Evolutionary conservation across 2,888 invertebrate genomes (phyloP).

Genomic region (Andrena marginata): DNA sequence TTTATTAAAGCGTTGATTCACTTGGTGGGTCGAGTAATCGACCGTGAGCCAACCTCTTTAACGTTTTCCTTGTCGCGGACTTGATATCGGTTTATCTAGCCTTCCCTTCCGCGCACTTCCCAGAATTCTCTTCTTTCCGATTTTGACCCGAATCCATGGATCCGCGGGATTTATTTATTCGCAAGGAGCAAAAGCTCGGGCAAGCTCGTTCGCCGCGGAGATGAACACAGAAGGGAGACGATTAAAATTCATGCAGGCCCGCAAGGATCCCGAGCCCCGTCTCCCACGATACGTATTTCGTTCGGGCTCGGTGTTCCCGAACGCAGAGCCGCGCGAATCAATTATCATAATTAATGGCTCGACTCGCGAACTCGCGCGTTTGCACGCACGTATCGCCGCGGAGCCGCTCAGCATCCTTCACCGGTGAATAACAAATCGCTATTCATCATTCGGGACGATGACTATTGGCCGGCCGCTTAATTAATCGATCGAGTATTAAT

Average conservation of each 20-base stretch:
- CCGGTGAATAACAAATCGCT: slow-evolving; percentile 62
- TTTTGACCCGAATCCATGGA: not conserved
- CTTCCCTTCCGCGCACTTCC: slow-evolving; percentile 30
- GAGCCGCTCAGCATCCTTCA: slow-evolving; percentile 40
- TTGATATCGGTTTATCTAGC: slow-evolving; percentile 28
- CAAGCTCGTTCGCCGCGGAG: not conserved
- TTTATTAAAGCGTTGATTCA: slow-evolving; percentile 69
- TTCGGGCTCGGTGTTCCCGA: slow-evolving; percentile 37
- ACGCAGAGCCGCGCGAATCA: slow-evolving; percentile 70
- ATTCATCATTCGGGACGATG: slow-evolving; percentile 60
- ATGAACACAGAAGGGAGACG: not conserved
- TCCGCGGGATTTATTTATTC: not conserved
- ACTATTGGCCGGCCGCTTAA: slow-evolving; percentile 69
- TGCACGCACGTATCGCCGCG: slow-evolving; percentile 59
- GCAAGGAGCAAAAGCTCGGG: not conserved
- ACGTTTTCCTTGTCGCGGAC: slow-evolving; percentile 46
- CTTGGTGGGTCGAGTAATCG: slow-evolving; percentile 54
- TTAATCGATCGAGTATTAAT: slow-evolving; percentile 78
- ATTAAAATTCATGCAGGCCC: slow-evolving; percentile 38
- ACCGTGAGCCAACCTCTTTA: slow-evolving; percentile 55
- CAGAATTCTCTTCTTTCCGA: not conserved
- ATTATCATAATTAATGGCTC: slow-evolving; percentile 79
- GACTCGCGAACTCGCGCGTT: slow-evolving; percentile 70
- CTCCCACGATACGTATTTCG: slow-evolving; percentile 46
- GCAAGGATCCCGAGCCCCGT: slow-evolving; percentile 3